Conservation (phyloP, 2,888 invertebrate genomes). For the Drosophila ustulata region DNA sequence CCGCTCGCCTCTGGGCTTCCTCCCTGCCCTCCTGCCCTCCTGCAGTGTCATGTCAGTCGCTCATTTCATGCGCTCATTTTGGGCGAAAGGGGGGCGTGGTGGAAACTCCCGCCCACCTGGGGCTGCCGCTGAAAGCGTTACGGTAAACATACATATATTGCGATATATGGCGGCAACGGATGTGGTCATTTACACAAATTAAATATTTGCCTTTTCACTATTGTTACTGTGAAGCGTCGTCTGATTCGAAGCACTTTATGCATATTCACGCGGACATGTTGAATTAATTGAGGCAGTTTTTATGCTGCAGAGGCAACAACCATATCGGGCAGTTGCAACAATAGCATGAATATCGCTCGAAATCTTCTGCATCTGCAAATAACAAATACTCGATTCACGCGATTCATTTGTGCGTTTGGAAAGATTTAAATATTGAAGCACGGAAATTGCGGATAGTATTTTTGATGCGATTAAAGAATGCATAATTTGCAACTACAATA, state of each 20-base stretch:
- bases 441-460: background rate
- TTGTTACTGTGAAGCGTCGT: conserved; percentile 25
- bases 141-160: conserved; percentile 54
- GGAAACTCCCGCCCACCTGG: background rate
- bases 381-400: conserved; percentile 28
- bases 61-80: conserved; percentile 31
- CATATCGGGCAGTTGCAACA: background rate
- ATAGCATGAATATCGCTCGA: background rate
- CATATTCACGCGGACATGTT: conserved; percentile 30
- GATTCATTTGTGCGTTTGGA: conserved; percentile 19
- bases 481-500: background rate
- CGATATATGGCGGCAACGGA: conserved; percentile 41
- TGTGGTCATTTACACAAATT: conserved; percentile 64
- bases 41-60: conserved; percentile 33
- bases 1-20: background rate
- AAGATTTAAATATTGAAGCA: background rate
- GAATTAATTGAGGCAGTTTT: conserved; percentile 57
- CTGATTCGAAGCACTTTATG: conserved; percentile 19
- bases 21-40: background rate
- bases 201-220: conserved; percentile 57
- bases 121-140: conserved; percentile 34
- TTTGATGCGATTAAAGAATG: background rate
- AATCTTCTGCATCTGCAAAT: conserved; percentile 29
- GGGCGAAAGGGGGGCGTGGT: background rate
- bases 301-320: conserved; percentile 1